A percentile compares a stretch with the other conserved stretches of the same genome.
Conservation (phyloP, 2,888 invertebrate genomes). For the Sarcophaga rosellei region DNA sequence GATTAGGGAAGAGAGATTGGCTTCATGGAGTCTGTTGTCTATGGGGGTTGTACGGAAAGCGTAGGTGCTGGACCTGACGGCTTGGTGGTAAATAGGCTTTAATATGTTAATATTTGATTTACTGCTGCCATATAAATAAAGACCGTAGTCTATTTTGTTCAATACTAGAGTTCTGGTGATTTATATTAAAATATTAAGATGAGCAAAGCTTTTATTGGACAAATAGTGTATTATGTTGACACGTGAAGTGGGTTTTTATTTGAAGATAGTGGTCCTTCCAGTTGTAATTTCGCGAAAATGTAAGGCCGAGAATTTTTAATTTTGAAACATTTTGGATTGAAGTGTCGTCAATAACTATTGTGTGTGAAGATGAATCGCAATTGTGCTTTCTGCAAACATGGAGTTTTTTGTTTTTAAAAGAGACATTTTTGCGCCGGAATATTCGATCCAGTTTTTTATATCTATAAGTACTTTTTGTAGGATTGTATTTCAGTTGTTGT, state of each 20-base stretch:
- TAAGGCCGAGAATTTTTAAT: background rate
- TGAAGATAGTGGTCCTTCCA: background rate
- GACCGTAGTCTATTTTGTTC: constrained; percentile 1
- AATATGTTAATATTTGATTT: constrained; percentile 19
- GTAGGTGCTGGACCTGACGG: constrained; percentile 7
- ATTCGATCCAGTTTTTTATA: too few relatives aligned
- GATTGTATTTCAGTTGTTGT: too few relatives aligned
- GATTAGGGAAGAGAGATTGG: constrained; percentile 7
- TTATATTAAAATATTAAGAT: constrained; percentile 5
- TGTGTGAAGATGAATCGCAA: background rate
- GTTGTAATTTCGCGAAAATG: background rate
- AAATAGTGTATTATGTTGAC: constrained; percentile 20
- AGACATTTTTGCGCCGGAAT: too few relatives aligned
- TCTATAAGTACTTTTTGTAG: too few relatives aligned
- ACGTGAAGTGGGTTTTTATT: background rate
- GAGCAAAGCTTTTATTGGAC: background rate
- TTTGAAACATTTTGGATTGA: background rate
- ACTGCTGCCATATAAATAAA: background rate
- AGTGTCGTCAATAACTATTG: background rate
- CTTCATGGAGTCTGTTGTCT: background rate
- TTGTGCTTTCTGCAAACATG: background rate
- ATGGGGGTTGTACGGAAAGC: constrained; percentile 22
- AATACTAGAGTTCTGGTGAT: constrained; percentile 9
- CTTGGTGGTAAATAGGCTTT: constrained; percentile 15
- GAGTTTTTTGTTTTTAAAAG: background rate